Base-by-base conservation (phyloP, 1,140 invertebrate species). In the Zaprionus davidi region DNA sequence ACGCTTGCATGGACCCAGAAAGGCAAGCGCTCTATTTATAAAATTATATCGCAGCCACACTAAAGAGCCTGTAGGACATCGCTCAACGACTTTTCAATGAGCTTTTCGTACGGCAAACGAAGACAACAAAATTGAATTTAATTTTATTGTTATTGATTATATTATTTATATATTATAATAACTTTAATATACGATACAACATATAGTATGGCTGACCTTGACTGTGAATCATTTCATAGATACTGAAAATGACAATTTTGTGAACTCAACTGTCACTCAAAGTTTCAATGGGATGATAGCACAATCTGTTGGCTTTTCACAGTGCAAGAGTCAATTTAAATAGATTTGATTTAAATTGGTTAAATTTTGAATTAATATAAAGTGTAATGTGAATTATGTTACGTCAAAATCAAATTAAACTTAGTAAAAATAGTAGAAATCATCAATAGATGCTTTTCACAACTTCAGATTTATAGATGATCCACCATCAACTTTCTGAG, bases 41-140 rank as follows among this genome's bases (percentile, higher is more conserved):
- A 68, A 72, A 77, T 73, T 67, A 62, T 76, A 31, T 56, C 41
- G 28, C 60, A 34, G 38, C 26, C 51, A 20, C 41, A 46, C 41
- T 17, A 17, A 46, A 46, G 41, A 46, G 13, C 58, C 49, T 13
- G 46, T 12, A 9, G 26, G 38, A 46, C 15, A 38, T 20, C 31
- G 44, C 55, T 59, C n/a, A 62, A 70, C 75, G 79, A 82, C 76
- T 67, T 62, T 69, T 59, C 55, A 64, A 78, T 82, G 75, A 69
- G 55, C 79, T 82, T 22, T 51, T n/a, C n/a, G n/a, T n/a, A 9
- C 13, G 7, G 41, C 41, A 17, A 46, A 46, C 41, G 36, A 31
- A 31, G 38, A n/a, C 38, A 41, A 15, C 5, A 17, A 46, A 17
- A n/a, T 46, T 46, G 5, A 46, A 46, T n/a, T 38, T 2, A 46